phyloP scores from a whole-genome alignment of 2,113 vertebrate species.

The Gallinago media region DNA sequence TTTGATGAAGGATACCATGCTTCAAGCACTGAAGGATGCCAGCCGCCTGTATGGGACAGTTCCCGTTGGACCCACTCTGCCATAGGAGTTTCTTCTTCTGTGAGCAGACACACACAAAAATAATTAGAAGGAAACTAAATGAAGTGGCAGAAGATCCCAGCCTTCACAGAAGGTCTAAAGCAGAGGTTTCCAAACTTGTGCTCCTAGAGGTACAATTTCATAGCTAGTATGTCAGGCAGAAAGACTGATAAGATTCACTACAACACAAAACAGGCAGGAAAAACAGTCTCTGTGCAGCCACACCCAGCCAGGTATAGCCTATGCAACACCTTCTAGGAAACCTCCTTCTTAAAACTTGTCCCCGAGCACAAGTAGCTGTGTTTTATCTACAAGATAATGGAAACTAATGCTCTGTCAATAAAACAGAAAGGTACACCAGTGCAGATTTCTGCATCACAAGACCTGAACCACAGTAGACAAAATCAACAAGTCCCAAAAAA shows the following conservation, averaged over 20 bases:
- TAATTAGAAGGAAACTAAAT: neutral
- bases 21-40: conserved; percentile 77
- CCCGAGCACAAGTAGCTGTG: neutral
- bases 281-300: neutral
- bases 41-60: conserved; percentile 56
- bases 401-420: neutral
- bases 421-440: neutral
- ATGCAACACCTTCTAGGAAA: neutral
- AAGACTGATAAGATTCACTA: neutral
- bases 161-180: neutral
- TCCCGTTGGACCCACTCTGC: conserved; percentile 91
- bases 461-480: neutral
- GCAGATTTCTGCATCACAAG: neutral
- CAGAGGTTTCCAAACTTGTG: neutral
- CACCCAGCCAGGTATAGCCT: neutral
- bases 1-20: conserved; percentile 89
- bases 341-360: neutral
- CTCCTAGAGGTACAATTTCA: neutral
- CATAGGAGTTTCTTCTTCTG: conserved; percentile 46
- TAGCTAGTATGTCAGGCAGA: neutral
- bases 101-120: neutral
- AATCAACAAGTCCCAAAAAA: neutral
- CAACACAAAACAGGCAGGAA: neutral
- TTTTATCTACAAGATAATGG: neutral
- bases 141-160: neutral